phyloP scores from a whole-genome alignment of 2,888 invertebrate species.

The Amphipoea oculea region DNA sequence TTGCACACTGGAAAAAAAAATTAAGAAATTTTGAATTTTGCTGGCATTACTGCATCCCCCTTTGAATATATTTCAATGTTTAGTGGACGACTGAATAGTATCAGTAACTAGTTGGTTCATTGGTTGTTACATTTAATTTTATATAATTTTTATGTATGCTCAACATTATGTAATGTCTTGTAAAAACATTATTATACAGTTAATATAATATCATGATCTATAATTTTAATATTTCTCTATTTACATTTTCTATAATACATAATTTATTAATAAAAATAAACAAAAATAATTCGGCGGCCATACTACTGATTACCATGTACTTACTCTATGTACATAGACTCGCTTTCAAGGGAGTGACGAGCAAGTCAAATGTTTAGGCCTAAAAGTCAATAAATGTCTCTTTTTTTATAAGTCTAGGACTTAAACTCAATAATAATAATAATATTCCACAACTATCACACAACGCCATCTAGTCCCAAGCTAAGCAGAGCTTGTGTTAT shows the following conservation, averaged over 20 bases:
- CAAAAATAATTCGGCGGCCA: constrained; percentile 43
- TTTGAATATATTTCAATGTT: constrained; percentile 25
- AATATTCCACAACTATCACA: no score
- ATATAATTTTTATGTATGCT: constrained; percentile 1
- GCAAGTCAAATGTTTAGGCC: constrained; percentile 43
- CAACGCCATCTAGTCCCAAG: no score
- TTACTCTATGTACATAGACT: constrained; percentile 55
- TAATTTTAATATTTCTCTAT: constrained; percentile 53
- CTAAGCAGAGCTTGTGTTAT: no score
- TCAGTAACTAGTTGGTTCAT: constrained; percentile 25
- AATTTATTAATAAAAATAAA: constrained; percentile 37
- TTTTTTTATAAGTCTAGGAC: constrained; percentile 18
- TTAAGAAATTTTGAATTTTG: background rate
- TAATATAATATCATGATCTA: constrained; percentile 55
- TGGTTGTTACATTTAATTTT: constrained; percentile 16
- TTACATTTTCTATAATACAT: constrained; percentile 50
- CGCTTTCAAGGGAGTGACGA: constrained; percentile 1
- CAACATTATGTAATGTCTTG: constrained; percentile 30
- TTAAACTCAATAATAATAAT: no score
- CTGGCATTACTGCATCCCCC: background rate
- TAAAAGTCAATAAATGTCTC: constrained; percentile 8
- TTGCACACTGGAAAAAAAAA: background rate
- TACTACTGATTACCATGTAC: constrained; percentile 45
- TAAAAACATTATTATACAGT: constrained; percentile 30
- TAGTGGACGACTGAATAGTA: constrained; percentile 42